A percentile compares a stretch with the other conserved stretches of the same genome.
phyloP scores from a whole-genome alignment of 1,140 invertebrate species.

The Meloidogyne exigua region DNA sequence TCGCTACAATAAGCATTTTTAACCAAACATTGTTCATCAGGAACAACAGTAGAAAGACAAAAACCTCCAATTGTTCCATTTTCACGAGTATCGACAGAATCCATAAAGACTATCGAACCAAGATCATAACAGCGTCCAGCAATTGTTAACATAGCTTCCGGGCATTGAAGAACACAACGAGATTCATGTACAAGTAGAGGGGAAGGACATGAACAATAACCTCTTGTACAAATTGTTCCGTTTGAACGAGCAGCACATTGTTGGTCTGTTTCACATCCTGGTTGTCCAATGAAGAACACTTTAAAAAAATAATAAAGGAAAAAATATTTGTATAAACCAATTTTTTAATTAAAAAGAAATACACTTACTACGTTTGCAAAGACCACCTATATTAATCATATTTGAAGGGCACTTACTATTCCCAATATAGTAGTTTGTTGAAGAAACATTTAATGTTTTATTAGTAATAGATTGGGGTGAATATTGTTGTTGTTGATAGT shows the following conservation, averaged over 20 bases:
- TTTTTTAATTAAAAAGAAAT: no score
- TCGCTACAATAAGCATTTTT: conserved; percentile 61
- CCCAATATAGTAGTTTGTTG: background rate
- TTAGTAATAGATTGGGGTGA: background rate
- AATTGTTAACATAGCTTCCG: conserved; percentile 63
- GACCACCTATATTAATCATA: conserved; percentile 51
- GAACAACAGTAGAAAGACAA: conserved; percentile 54
- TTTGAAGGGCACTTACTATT: conserved; percentile 39
- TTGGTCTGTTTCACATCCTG: conserved; percentile 55
- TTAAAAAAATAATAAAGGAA: background rate
- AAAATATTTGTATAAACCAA: no score
- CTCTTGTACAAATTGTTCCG: conserved; percentile 44
- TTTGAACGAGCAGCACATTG: conserved; percentile 52
- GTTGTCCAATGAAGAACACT: conserved; percentile 53
- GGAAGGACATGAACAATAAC: conserved; percentile 55
- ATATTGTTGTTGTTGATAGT: background rate
- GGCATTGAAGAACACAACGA: conserved; percentile 54
- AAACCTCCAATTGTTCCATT: conserved; percentile 62
- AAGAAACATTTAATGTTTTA: background rate
- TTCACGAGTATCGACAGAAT: conserved; percentile 59
- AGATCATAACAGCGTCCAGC: conserved; percentile 62
- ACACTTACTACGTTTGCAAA: conserved; percentile 58
- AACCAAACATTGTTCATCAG: conserved; percentile 56
- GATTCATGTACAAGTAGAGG: conserved; percentile 54
- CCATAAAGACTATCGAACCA: conserved; percentile 63